Evolutionary conservation across 2,888 invertebrate genomes (phyloP).

Genomic region (Protophormia terraenovae): DNA sequence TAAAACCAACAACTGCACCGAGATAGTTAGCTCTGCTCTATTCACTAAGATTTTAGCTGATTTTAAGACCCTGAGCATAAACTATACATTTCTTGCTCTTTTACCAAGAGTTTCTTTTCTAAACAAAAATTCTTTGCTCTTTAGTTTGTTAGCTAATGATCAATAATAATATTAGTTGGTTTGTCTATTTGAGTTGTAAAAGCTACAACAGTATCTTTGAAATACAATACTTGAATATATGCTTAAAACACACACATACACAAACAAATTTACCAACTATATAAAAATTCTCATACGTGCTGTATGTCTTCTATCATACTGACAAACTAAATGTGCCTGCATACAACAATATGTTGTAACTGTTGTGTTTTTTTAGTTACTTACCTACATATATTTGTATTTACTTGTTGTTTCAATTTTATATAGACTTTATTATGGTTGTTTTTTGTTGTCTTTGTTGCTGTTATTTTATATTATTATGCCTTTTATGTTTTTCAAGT

Average conservation of each 20-base stretch:
- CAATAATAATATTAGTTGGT: neutral
- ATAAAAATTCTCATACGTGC: neutral
- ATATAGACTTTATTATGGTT: constrained; percentile 5
- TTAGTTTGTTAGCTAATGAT: neutral
- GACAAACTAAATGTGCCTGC: neutral
- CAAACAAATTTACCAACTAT: neutral
- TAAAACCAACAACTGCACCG: neutral
- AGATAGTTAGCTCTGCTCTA: neutral
- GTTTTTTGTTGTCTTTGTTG: constrained; percentile 25
- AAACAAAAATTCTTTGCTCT: neutral
- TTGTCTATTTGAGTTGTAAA: neutral
- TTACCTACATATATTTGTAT: no score
- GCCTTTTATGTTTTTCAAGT: constrained; percentile 39
- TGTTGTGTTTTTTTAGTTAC: constrained; percentile 28
- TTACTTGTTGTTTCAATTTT: constrained; percentile 44
- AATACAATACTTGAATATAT: neutral
- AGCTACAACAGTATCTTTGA: constrained; percentile 18
- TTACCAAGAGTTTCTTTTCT: neutral
- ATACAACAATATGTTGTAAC: constrained; percentile 54
- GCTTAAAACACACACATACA: neutral
- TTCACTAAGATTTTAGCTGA: neutral
- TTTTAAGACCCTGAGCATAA: constrained; percentile 5
- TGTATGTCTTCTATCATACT: neutral
- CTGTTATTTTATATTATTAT: neutral
- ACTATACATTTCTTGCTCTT: constrained; percentile 28